Evolutionary conservation across 2,113 vertebrate genomes (phyloP), one percentile per base, ranked within the genome.

Genomic region (Paedocypris sp.): DNA sequence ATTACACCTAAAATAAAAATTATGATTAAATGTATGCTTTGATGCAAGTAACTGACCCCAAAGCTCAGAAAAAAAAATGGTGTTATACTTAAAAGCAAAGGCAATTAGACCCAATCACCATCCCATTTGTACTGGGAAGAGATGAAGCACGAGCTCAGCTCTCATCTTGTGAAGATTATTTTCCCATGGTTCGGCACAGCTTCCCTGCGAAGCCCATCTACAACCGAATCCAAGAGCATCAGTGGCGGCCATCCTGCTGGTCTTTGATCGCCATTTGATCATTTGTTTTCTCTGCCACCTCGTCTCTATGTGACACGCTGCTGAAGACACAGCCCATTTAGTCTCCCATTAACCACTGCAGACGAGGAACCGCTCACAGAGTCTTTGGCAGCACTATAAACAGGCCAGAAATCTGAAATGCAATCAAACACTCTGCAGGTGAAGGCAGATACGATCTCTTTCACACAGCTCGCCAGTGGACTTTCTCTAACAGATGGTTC

Each of bases 231-330:
- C 70, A 68, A 72, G 50, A 68, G 54, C 43, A 72, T 60, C 70
- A 68, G 47, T 38, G 23, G 33, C 22, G 23, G 32, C 49, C 47
- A n/a, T 46, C 63, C 73, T 56, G 48, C 46, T 58, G 64, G 46
- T 28, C 60, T 65, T 62, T 67, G 58, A 72, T 70, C 64, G 47
- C 26, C 42, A 62, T 13, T 47, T 26, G 46, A 42, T 72, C 50
- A 63, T 64, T 38, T 64, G 69, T 70, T 72, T 64, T 67, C 50
- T 41, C 63, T 67, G 68, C 68, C 67, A 72, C 73, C 73, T 69
- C 57, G 39, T 51, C 32, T 48, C 53, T 36, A 64, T 53, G 65
- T 65, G 58, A 56, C 43, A 45, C 46, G 61, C 67, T 19, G 64
- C n/a, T 58, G 62, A 42, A 41, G 43, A 50, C 35, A 45, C 39